Evolutionary conservation across 2,888 invertebrate genomes (phyloP).

Genomic region (Acleris sparsana): DNA sequence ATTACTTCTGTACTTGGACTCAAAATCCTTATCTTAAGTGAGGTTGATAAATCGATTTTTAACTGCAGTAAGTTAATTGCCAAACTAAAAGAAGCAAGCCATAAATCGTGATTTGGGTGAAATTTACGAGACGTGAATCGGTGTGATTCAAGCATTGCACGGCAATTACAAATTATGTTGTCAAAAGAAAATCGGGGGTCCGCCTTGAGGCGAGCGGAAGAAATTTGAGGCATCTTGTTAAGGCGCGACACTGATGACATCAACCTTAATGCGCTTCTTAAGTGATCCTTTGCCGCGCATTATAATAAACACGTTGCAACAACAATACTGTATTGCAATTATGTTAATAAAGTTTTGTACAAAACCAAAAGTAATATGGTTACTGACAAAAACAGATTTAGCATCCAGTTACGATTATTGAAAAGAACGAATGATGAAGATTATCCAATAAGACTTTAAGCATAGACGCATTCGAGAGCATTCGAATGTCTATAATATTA

Average conservation of each 20-base stretch:
- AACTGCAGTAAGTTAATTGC: slow-evolving; percentile 17
- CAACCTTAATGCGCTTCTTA: slow-evolving; percentile 27
- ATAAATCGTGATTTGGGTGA: slow-evolving; percentile 29
- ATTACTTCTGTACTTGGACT: neutral
- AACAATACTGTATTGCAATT: slow-evolving; percentile 3
- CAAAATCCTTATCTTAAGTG: neutral
- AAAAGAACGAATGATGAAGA: too few relatives aligned
- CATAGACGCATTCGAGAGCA: too few relatives aligned
- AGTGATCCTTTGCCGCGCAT: slow-evolving; percentile 22
- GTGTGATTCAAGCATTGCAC: slow-evolving; percentile 45
- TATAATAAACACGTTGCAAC: neutral
- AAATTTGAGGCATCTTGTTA: slow-evolving; percentile 36
- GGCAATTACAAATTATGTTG: slow-evolving; percentile 46
- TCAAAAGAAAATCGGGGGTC: slow-evolving; percentile 28
- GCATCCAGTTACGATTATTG: too few relatives aligned
- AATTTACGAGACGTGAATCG: slow-evolving; percentile 50
- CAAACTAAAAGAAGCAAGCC: slow-evolving; percentile 8
- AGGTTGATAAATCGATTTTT: slow-evolving; percentile 21
- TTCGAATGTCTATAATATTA: slow-evolving; percentile 58
- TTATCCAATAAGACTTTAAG: too few relatives aligned
- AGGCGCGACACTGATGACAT: slow-evolving; percentile 21
- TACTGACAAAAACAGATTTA: too few relatives aligned
- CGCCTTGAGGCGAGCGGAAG: slow-evolving; percentile 25
- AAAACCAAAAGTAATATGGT: neutral
- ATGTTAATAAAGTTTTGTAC: neutral